phyloP scores from a whole-genome alignment of 2,113 vertebrate genomes.

The Charadrius vociferus region DNA sequence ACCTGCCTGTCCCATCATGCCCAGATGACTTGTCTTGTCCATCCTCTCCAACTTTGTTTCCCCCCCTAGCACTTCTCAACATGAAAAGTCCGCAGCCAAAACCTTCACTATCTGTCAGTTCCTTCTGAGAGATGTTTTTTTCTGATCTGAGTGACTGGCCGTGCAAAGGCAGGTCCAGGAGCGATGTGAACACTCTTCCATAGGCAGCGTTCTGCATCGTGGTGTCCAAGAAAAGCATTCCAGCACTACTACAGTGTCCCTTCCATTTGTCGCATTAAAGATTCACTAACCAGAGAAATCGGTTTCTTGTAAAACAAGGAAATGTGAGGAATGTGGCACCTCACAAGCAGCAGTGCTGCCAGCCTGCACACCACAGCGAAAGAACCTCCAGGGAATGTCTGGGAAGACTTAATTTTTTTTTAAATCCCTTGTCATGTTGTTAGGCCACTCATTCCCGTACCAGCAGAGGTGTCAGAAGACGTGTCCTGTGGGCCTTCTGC shows the following conservation, averaged over 20 bases:
- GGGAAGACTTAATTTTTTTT: constrained; percentile 36
- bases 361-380: background rate
- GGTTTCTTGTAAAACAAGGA: constrained; percentile 22
- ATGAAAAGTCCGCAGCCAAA: background rate
- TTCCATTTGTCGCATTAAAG: constrained; percentile 35
- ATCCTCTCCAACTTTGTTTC: background rate
- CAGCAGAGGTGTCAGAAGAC: constrained; percentile 18
- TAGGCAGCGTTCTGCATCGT: background rate
- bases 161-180: background rate
- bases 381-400: background rate
- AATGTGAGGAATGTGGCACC: background rate
- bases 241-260: background rate
- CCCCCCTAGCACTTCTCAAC: background rate
- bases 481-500: background rate
- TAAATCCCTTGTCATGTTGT: constrained; percentile 20
- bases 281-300: background rate
- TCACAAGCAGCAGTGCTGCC: background rate
- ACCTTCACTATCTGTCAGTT: background rate
- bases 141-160: background rate
- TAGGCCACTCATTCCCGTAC: background rate
- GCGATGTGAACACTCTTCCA: background rate
- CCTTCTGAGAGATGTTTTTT: background rate
- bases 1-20: background rate
- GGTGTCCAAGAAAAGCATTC: background rate
- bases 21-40: background rate